Percentiles rank a stretch among this genome's conserved stretches.
These are phyloP conservation scores for Seira musarum DNA, from an alignment of 2,888 invertebrate genomes.

Conservation along the genomic window DNA sequence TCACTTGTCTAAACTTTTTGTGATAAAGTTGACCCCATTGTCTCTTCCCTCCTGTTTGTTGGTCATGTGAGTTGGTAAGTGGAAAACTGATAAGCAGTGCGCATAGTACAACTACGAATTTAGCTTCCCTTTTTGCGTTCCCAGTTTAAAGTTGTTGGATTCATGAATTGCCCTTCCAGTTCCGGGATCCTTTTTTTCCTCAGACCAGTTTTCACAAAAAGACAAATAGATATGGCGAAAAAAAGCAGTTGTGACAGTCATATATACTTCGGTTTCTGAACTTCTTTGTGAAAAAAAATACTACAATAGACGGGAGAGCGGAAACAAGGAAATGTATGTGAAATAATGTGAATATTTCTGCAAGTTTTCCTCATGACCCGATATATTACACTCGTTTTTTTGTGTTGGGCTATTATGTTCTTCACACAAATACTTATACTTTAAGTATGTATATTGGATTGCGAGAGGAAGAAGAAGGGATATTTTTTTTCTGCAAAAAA, in stretches of 20 bases:
- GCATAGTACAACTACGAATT: background rate
- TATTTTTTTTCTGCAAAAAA: conserved; percentile 30
- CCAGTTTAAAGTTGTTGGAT: conserved; percentile 1
- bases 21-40: conserved; percentile 7
- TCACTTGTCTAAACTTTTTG: background rate
- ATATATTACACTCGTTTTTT: conserved; percentile 51
- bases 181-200: background rate
- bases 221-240: background rate
- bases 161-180: background rate
- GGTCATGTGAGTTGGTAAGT: background rate
- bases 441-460: background rate
- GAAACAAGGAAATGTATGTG: conserved; percentile 26
- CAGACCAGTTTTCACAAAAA: background rate
- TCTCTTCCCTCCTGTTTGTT: conserved; percentile 1
- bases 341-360: conserved; percentile 42
- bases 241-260: background rate
- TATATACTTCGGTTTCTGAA: background rate
- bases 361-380: conserved; percentile 53
- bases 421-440: too few species aligned
- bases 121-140: background rate
- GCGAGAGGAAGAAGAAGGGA: background rate
- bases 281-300: background rate
- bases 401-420: background rate
- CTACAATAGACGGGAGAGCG: background rate
- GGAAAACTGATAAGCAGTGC: background rate